Conservation (phyloP, 2,888 invertebrate species). For the Bombyx huttoni region DNA sequence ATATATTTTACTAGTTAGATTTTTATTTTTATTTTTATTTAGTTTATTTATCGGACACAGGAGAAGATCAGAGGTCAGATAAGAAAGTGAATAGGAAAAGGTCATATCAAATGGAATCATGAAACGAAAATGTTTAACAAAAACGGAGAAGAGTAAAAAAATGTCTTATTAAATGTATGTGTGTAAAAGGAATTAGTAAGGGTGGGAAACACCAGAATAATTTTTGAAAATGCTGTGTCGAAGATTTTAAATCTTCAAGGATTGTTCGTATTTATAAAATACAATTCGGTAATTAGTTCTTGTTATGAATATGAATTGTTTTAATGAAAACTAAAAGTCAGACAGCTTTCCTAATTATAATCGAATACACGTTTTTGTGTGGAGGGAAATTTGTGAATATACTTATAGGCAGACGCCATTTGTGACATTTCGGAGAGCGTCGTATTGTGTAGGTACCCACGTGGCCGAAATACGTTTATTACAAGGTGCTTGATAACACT, state of each 20-base stretch:
- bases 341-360: constrained; percentile 19
- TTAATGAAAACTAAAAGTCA: constrained; percentile 32
- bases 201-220: constrained; percentile 47
- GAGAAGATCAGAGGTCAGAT: constrained; percentile 44
- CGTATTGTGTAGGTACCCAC: constrained; percentile 9
- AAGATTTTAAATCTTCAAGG: constrained; percentile 65
- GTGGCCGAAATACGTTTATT: constrained; percentile 30
- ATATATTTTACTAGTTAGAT: constrained; percentile 15
- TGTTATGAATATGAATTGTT: constrained; percentile 33
- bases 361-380: constrained; percentile 2
- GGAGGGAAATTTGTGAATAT: background rate
- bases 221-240: constrained; percentile 46
- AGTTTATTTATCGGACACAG: constrained; percentile 27
- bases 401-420: background rate
- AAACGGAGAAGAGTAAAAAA: constrained; percentile 45
- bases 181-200: constrained; percentile 44
- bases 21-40: constrained; percentile 20
- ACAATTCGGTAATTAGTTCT: constrained; percentile 37
- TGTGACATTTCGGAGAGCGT: background rate
- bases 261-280: constrained; percentile 63
- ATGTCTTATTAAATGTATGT: constrained; percentile 31
- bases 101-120: constrained; percentile 67
- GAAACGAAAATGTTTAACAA: constrained; percentile 40
- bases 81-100: constrained; percentile 46
- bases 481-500: constrained; percentile 3